phyloP scores from a whole-genome alignment of 2,113 vertebrate genomes.

The Acrocephalus arundinaceus region DNA sequence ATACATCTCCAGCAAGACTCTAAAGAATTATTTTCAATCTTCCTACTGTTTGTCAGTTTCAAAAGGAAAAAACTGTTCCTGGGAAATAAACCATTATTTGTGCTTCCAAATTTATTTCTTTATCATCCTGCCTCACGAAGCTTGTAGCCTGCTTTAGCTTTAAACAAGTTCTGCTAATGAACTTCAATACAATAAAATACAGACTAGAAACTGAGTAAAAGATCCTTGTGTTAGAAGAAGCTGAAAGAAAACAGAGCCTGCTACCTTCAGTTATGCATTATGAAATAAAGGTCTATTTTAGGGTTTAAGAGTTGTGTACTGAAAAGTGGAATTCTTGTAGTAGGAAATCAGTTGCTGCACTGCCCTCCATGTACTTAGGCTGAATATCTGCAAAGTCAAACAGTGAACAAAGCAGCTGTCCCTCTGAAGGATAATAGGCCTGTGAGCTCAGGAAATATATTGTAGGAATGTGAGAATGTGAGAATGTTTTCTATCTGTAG shows the following conservation, averaged over 20 bases:
- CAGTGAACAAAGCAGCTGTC: neutral
- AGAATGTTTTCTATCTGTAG: neutral
- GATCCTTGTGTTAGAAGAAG: neutral
- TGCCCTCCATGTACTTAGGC: neutral
- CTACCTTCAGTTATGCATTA: neutral
- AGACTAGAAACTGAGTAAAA: neutral
- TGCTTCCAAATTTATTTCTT: neutral
- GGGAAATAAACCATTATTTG: neutral
- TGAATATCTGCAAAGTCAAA: neutral
- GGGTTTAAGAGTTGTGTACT: neutral
- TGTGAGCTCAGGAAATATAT: neutral
- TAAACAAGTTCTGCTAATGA: neutral
- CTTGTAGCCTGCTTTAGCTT: neutral
- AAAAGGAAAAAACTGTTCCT: neutral
- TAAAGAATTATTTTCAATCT: neutral
- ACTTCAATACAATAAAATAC: neutral
- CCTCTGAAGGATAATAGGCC: neutral
- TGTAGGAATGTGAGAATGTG: neutral
- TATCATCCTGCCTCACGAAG: neutral
- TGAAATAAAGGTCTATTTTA: neutral
- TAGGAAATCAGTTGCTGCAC: neutral
- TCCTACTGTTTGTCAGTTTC: neutral
- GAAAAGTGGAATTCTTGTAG: neutral
- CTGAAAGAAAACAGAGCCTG: neutral
- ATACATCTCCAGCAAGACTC: neutral